Percentiles rank a stretch among this genome's conserved stretches.
Evolutionary conservation across 2,113 vertebrate genomes (phyloP).

Genomic region (Nettapus auritus): DNA sequence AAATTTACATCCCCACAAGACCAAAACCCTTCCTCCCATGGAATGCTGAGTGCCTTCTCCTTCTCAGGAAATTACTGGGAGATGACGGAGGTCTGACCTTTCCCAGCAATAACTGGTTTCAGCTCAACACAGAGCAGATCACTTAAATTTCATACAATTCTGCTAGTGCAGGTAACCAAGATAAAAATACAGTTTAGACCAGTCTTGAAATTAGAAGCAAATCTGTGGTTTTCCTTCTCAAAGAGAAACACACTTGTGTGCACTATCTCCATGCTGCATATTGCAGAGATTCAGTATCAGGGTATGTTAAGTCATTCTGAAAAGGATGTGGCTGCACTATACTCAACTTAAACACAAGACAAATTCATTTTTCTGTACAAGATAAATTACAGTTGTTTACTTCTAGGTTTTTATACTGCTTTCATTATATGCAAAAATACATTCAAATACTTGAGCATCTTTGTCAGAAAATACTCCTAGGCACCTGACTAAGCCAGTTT

Average conservation of each 20-base stretch:
- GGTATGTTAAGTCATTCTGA: not conserved
- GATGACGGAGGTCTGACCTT: not conserved
- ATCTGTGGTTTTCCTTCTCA: fast-evolving
- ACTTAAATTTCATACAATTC: not conserved
- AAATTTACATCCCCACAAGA: not conserved
- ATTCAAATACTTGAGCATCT: not conserved
- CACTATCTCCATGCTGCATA: not conserved
- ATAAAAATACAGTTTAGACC: not conserved
- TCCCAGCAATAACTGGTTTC: fast-evolving
- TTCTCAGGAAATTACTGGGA: not conserved
- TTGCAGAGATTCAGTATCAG: not conserved
- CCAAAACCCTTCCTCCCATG: not conserved
- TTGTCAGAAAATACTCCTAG: not conserved
- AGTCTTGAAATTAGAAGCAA: not conserved
- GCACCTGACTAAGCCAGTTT: not conserved
- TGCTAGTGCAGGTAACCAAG: not conserved
- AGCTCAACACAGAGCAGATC: not conserved
- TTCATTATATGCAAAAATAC: not conserved
- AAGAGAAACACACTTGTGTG: not conserved
- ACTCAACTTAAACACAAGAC: not conserved
- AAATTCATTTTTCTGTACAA: not conserved
- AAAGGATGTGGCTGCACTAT: constrained; percentile 2
- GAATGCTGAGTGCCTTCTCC: not conserved
- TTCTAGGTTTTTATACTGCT: not conserved
- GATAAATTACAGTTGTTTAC: not conserved